Evolutionary conservation across 1,140 invertebrate genomes (phyloP), one percentile per base, ranked within the genome.

Genomic region (Bursaphelenchus mucronatus): DNA sequence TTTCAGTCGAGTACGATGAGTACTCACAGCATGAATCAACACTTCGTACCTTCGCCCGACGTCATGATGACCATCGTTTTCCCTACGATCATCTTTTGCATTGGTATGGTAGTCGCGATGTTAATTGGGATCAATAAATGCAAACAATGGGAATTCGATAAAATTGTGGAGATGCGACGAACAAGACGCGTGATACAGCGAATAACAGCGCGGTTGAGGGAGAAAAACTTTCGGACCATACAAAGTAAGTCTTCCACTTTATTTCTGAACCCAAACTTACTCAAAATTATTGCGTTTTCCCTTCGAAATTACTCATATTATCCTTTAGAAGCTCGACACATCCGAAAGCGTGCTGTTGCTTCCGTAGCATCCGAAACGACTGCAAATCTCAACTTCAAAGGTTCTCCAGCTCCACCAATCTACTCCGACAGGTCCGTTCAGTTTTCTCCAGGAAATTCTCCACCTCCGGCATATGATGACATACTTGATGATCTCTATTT

Each of bases 131-230:
- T 76, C 41, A 75, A 76, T 63, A 76, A 79, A 51, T 76, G 76
- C 64, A 79, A 81, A 59, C 74, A 79, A 59, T 79, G 77, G 77
- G 79, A 79, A 51, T 58, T 79, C 56, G 77, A 81, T 56, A 81
- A 77, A 54, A 73, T 79, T 41, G 69, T 73, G 4, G 77, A 79
- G 58, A 81, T 79, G 69, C 61, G 77, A 17, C 61, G 77, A 41
- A 81, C 77, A 4, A 54, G 77, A 9, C 21, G 76, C 44, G 70
- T 78, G 10, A 64, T 79, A 5, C 79, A 79, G 52, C 21, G 79
- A 50, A 75, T 79, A 9, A 79, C 79, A 11, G 69, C 67, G 40
- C 63, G 78, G 21, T 49, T 79, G 13, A 55, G 75, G 39, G 77
- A 79, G 50, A 76, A 78, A 19, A 79, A 79, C 63, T 79, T 79